Evolutionary conservation across 2,113 vertebrate species (phyloP), one percentile per base, ranked within the genome.

Genomic region (Cynoglossus semilaevis): DNA sequence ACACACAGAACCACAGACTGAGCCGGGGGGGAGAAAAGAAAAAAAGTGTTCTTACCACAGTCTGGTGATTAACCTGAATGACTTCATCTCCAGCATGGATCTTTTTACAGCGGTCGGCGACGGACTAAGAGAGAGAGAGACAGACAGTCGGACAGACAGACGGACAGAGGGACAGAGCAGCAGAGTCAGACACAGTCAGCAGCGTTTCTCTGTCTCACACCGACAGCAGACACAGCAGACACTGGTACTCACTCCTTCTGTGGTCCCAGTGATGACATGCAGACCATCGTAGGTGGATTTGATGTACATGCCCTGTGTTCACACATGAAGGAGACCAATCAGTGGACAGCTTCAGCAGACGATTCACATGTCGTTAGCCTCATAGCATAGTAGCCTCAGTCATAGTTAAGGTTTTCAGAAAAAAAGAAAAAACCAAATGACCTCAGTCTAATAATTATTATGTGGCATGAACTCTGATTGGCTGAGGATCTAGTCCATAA

Each of bases 271-370:
- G 81, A 97, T 95, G 60, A 97, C 92, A 40, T 97, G 95, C 61
- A 97, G 80, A 60, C 95, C 95, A 38, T 97, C 95, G 37, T 97
- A 97, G 22, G 95, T 97, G 34, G 95, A 97, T 74, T 97, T 97
- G 87, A 97, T 97, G 72, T 97, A 97, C 94, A 97, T 96, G 79
- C 95, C 95, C 95, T 97, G 68, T 37, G 64, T 40, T 50, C 19
- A 54, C 35, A 66, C 0, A 62, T 11, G n/a, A n/a, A n/a, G n/a
- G n/a, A n/a, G n/a, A n/a, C n/a, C n/a, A n/a, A n/a, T n/a, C n/a
- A n/a, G n/a, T n/a, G n/a, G n/a, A n/a, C n/a, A n/a, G n/a, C n/a
- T n/a, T n/a, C n/a, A n/a, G n/a, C 9, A 57, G 22, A 22, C 47
- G 37, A 46, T 56, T 50, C 48, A 10, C 40, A 54, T 42, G 47